These are phyloP conservation scores for Lagothrix lagotricha DNA, from an alignment of 2,797 vertebrate genomes.

Conservation along the genomic window DNA sequence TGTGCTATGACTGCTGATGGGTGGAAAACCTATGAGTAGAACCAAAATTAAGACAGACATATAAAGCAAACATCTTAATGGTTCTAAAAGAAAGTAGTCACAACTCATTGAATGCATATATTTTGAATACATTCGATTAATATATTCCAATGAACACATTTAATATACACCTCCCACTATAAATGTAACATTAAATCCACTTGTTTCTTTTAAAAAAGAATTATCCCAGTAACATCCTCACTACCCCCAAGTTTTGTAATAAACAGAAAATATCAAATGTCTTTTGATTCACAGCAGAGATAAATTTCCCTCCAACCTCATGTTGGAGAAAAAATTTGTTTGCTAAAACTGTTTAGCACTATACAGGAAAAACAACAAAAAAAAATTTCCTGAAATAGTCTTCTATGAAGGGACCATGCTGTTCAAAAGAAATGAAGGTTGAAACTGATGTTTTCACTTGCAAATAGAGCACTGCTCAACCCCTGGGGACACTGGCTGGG, in stretches of 20 bases:
- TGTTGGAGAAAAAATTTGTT: background rate
- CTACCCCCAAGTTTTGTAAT: background rate
- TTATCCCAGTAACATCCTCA: background rate
- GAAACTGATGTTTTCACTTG: background rate
- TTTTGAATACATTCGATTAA: background rate
- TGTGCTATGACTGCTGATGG: background rate
- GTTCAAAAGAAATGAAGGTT: background rate
- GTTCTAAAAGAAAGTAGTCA: background rate
- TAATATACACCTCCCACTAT: background rate
- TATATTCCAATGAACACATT: background rate
- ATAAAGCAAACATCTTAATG: background rate
- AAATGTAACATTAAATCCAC: background rate
- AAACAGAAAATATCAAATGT: constrained; percentile 2
- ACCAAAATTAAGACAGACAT: background rate
- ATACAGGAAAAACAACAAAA: background rate
- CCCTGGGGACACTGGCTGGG: background rate
- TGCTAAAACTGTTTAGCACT: background rate
- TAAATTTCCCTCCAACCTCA: background rate
- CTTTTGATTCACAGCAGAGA: background rate
- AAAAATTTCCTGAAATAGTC: background rate
- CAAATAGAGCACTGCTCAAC: background rate
- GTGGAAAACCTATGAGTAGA: background rate
- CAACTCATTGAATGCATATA: background rate
- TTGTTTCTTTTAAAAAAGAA: background rate
- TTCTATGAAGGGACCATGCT: background rate